Evolutionary conservation across 1,140 invertebrate genomes (phyloP).

Genomic region (Mercenaria mercenaria): DNA sequence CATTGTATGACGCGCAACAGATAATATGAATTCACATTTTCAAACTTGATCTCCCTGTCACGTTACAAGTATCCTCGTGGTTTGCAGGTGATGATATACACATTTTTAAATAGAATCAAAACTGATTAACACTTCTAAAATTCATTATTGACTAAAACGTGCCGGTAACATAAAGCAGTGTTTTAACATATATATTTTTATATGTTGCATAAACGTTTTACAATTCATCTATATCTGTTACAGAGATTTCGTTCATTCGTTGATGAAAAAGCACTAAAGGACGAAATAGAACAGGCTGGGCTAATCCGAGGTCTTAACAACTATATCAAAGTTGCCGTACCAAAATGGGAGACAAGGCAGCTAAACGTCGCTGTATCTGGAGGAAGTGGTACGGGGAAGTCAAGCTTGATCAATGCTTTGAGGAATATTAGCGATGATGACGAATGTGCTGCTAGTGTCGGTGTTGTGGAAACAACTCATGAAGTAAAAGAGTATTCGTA

Average conservation of each 20-base stretch:
- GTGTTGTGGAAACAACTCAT: neutral
- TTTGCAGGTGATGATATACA: too few relatives aligned
- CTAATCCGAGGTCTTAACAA: neutral
- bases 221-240: too few relatives aligned
- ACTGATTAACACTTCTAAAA: too few relatives aligned
- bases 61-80: too few relatives aligned
- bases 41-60: too few relatives aligned
- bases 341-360: neutral
- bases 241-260: neutral
- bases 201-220: too few relatives aligned
- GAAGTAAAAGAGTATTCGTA: neutral
- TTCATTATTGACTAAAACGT: too few relatives aligned
- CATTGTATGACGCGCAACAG: too few relatives aligned
- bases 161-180: too few relatives aligned
- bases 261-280: neutral
- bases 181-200: too few relatives aligned
- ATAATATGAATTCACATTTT: too few relatives aligned
- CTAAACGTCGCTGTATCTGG: neutral
- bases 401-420: neutral
- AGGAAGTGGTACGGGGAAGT: neutral
- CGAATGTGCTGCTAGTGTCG: neutral
- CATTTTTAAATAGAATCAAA: too few relatives aligned
- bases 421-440: neutral
- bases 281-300: neutral
- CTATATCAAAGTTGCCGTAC: neutral